Evolutionary conservation across 2,888 invertebrate species (phyloP).

Genomic region (Lathronympha strigana): DNA sequence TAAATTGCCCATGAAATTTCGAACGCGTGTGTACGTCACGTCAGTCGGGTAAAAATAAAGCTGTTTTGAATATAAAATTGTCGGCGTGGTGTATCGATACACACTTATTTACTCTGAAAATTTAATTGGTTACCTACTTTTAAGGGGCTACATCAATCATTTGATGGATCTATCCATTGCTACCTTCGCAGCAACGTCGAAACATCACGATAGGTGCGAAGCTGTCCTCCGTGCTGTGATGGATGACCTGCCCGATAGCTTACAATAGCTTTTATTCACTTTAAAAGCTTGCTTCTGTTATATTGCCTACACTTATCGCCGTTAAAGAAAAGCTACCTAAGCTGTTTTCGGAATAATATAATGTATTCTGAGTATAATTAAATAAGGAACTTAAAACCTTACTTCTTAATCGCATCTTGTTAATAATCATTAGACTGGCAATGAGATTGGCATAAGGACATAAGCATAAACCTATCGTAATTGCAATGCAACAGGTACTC

Average conservation of each 20-base stretch:
- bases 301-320: not conserved
- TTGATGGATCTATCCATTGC: slow-evolving; percentile 31
- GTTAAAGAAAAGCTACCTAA: not conserved
- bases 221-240: slow-evolving; percentile 28
- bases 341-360: too few species aligned
- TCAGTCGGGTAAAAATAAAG: not conserved
- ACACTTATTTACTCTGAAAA: not conserved
- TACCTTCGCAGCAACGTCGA: slow-evolving; percentile 30
- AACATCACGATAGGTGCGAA: slow-evolving; percentile 26
- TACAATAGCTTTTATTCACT: slow-evolving; percentile 23
- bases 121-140: slow-evolving; percentile 15
- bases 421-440: not conserved
- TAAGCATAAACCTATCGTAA: slow-evolving; percentile 11
- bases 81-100: not conserved
- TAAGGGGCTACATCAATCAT: slow-evolving; percentile 38
- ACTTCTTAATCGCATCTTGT: not conserved
- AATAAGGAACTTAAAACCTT: too few species aligned
- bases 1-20: too few species aligned
- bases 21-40: too few species aligned
- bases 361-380: too few species aligned
- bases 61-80: slow-evolving; percentile 2
- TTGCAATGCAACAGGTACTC: slow-evolving; percentile 51
- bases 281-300: slow-evolving; percentile 8
- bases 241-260: slow-evolving; percentile 28
- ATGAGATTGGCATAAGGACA: not conserved